These are phyloP conservation scores for Halcyon malimbica DNA, from an alignment of 2,113 vertebrate genomes.

Conservation along the genomic window DNA sequence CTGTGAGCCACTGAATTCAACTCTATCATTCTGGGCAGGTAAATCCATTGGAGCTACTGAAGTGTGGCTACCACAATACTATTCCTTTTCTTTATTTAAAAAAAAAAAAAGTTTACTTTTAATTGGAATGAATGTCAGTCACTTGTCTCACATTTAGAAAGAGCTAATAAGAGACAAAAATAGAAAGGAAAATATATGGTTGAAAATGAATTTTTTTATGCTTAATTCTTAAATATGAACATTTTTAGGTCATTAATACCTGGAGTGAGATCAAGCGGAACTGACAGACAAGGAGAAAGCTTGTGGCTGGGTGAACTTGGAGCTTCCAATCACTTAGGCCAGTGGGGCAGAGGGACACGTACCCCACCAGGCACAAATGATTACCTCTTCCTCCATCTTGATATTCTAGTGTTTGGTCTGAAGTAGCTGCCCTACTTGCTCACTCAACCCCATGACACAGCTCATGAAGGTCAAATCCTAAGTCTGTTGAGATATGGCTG, in stretches of 20 bases:
- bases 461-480: background rate
- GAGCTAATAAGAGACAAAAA: background rate
- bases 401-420: background rate
- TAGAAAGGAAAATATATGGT: background rate
- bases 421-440: background rate
- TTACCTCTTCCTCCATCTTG: background rate
- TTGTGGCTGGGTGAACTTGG: background rate
- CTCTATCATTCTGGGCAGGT: background rate
- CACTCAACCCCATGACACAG: background rate
- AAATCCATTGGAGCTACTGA: background rate
- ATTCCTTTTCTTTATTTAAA: background rate
- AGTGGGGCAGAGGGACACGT: background rate
- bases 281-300: background rate
- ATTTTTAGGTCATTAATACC: background rate
- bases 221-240: background rate
- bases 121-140: slow-evolving; percentile 28
- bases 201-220: background rate
- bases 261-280: background rate
- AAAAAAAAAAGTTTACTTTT: slow-evolving; percentile 6
- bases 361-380: background rate
- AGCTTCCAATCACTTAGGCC: background rate
- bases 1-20: background rate
- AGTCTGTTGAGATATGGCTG: background rate
- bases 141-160: background rate
- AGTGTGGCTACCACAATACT: background rate